Percentiles rank a stretch among this genome's conserved stretches.
These are phyloP conservation scores for Drosophila anomalata DNA, from an alignment of 2,888 invertebrate genomes.

Conservation along the genomic window DNA sequence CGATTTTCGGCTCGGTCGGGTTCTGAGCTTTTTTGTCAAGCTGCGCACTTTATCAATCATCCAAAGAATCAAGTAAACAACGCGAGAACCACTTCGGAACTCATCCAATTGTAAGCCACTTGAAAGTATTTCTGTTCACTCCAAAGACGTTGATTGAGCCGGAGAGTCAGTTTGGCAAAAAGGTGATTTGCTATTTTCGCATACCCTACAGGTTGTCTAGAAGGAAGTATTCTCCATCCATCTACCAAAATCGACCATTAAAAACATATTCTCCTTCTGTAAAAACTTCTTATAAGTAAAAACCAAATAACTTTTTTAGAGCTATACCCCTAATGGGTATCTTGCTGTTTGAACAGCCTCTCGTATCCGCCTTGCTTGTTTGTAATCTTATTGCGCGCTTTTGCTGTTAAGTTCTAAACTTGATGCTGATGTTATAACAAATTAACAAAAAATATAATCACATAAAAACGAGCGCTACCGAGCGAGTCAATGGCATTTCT, in stretches of 20 bases:
- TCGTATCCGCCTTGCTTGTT: constrained; percentile 13
- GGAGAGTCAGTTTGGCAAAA: constrained; percentile 38
- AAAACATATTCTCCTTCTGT: background rate
- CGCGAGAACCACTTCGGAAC: constrained; percentile 59
- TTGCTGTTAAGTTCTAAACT: constrained; percentile 73
- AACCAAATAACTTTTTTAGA: background rate
- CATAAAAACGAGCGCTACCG: constrained; percentile 34
- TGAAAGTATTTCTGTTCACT: constrained; percentile 39
- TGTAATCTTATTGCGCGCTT: constrained; percentile 70
- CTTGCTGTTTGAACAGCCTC: constrained; percentile 1
- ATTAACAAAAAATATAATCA: constrained; percentile 50
- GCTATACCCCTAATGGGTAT: constrained; percentile 23
- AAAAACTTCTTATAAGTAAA: background rate
- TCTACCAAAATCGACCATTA: too few relatives aligned
- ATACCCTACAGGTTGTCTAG: background rate
- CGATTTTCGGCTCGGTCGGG: constrained; percentile 15
- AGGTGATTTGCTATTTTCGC: constrained; percentile 19
- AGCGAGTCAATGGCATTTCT: constrained; percentile 73
- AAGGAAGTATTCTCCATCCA: background rate
- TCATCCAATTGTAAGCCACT: constrained; percentile 72
- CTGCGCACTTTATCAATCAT: constrained; percentile 58
- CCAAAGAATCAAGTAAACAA: constrained; percentile 21
- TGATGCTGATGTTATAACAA: constrained; percentile 73
- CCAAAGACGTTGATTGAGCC: constrained; percentile 68
- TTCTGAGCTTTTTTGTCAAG: constrained; percentile 43